Evolutionary conservation across 2,888 invertebrate genomes (phyloP).

Genomic region (Sycophila texana): DNA sequence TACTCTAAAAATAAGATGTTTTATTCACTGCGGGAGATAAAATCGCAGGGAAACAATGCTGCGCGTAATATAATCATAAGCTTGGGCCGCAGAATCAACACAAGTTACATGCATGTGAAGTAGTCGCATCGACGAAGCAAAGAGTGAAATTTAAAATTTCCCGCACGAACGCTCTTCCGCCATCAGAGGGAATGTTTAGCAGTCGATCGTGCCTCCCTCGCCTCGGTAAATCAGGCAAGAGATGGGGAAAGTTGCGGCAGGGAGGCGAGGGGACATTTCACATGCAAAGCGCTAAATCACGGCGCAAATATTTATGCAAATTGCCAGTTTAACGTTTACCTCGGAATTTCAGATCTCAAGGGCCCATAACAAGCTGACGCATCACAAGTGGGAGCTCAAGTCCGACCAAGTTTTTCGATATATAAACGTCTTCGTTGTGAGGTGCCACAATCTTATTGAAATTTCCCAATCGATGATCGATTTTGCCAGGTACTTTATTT

Average conservation of each 20-base stretch:
- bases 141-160: conserved; percentile 51
- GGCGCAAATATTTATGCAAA: conserved; percentile 57
- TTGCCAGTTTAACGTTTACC: conserved; percentile 49
- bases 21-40: too few species aligned
- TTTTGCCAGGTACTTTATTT: conserved; percentile 81
- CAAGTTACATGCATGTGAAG: conserved; percentile 6
- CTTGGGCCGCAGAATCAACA: not conserved
- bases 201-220: conserved; percentile 53
- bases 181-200: conserved; percentile 54
- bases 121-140: not conserved
- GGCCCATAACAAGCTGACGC: conserved; percentile 78
- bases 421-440: conserved; percentile 89
- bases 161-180: conserved; percentile 51
- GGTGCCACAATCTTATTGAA: conserved; percentile 90
- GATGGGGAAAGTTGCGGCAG: conserved; percentile 1
- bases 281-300: conserved; percentile 54
- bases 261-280: conserved; percentile 39
- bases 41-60: too few species aligned
- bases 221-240: conserved; percentile 43
- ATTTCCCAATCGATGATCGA: conserved; percentile 93
- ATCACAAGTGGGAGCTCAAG: conserved; percentile 85
- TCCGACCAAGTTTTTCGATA: conserved; percentile 90
- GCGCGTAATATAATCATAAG: not conserved
- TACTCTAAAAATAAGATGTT: too few species aligned
- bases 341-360: conserved; percentile 77